phyloP scores from a whole-genome alignment of 2,113 vertebrate genomes.

The Pteronura brasiliensis region DNA sequence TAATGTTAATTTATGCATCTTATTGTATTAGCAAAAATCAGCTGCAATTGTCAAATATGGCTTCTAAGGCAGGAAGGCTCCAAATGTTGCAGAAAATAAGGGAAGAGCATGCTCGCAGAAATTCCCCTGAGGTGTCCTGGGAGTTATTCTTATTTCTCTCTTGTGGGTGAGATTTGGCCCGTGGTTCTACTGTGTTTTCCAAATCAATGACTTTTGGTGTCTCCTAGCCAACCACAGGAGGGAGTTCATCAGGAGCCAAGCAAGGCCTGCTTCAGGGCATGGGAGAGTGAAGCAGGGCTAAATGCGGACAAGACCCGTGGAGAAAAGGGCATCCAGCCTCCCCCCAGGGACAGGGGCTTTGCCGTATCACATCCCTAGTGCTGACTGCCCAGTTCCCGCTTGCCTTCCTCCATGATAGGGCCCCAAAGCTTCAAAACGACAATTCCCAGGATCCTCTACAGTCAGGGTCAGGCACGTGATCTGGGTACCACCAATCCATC shows the following conservation, averaged over 20 bases:
- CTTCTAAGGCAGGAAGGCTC: conserved; percentile 33
- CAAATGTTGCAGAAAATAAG: conserved; percentile 27
- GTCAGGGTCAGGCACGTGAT: not conserved
- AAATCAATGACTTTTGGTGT: conserved; percentile 48
- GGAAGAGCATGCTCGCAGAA: not conserved
- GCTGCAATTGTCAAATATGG: not conserved
- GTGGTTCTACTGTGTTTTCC: conserved; percentile 48
- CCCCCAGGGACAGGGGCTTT: not conserved
- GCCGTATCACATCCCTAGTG: not conserved
- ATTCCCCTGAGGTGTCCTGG: conserved; percentile 29
- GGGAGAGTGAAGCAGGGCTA: not conserved
- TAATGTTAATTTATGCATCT: not conserved
- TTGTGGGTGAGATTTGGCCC: conserved; percentile 50
- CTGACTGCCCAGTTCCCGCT: not conserved
- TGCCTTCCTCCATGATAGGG: not conserved
- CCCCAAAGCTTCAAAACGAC: not conserved
- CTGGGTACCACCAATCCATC: not conserved
- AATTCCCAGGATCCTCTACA: not conserved
- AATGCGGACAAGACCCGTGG: not conserved
- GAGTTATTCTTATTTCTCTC: conserved; percentile 59
- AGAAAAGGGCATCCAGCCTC: not conserved
- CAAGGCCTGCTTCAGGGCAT: not conserved
- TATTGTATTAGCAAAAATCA: not conserved
- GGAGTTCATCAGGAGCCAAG: not conserved
- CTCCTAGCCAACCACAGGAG: conserved; percentile 21